phyloP scores from a whole-genome alignment of 2,888 invertebrate genomes.

The Drosophila prostipennis region DNA sequence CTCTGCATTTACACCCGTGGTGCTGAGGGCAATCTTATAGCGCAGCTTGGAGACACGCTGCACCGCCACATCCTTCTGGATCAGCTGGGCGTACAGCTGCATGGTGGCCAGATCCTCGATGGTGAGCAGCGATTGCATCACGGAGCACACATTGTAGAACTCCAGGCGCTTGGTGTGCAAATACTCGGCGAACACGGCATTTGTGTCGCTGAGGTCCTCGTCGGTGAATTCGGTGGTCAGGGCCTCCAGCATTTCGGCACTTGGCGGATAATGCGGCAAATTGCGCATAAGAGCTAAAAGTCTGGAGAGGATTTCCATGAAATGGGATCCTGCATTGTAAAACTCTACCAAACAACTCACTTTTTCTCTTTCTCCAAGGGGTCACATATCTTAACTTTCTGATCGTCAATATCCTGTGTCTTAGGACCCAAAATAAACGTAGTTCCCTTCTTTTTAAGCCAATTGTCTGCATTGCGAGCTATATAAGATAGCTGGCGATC shows the following conservation, averaged over 20 bases:
- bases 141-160: conserved; percentile 55
- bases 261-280: conserved; percentile 43
- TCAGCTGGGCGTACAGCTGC: conserved; percentile 53
- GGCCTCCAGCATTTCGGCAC: conserved; percentile 38
- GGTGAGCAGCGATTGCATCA: conserved; percentile 68
- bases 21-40: conserved; percentile 29
- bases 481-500: conserved; percentile 25
- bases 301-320: neutral
- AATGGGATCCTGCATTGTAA: too few relatives aligned
- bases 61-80: conserved; percentile 47
- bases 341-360: conserved; percentile 1
- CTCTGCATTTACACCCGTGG: conserved; percentile 47
- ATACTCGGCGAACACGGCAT: conserved; percentile 47
- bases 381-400: neutral
- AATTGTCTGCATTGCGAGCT: neutral
- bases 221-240: conserved; percentile 38
- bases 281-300: neutral
- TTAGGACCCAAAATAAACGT: neutral
- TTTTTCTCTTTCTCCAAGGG: neutral
- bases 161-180: conserved; percentile 44
- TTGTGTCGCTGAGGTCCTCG: conserved; percentile 20
- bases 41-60: neutral
- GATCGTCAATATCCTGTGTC: neutral
- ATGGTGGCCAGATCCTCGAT: conserved; percentile 76
- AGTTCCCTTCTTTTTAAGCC: neutral